Conservation (phyloP, 2,888 invertebrate genomes). For the Ptilodon capucinus region DNA sequence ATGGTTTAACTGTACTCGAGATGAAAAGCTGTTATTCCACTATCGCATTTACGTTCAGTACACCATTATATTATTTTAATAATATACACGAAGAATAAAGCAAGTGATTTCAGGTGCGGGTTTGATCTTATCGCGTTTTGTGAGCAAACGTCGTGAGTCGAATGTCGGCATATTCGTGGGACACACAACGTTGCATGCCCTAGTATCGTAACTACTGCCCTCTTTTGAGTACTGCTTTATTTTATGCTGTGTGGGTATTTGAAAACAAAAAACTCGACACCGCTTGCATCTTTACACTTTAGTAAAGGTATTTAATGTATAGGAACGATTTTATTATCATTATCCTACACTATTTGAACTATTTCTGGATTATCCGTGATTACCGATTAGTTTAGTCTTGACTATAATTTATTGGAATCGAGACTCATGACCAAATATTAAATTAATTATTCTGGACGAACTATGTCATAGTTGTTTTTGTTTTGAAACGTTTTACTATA, state of each 20-base stretch:
- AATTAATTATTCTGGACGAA: no score
- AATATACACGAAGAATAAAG: slow-evolving; percentile 2
- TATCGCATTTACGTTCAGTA: not conserved
- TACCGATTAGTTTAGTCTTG: no score
- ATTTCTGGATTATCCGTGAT: no score
- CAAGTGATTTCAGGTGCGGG: not conserved
- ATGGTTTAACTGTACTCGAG: not conserved
- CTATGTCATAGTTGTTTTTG: not conserved
- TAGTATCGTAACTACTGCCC: slow-evolving; percentile 26
- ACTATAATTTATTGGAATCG: no score
- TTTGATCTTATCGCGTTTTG: slow-evolving; percentile 17
- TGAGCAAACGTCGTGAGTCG: slow-evolving; percentile 34
- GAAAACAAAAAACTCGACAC: no score
- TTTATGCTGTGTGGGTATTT: not conserved
- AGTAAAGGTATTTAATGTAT: no score
- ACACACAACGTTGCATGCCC: slow-evolving; percentile 40
- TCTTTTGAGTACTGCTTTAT: slow-evolving; percentile 28
- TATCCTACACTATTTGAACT: no score
- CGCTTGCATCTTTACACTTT: no score
- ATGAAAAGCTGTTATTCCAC: not conserved
- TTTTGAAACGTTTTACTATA: slow-evolving; percentile 5
- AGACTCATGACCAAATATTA: no score
- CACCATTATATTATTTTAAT: not conserved
- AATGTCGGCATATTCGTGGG: slow-evolving; percentile 39
- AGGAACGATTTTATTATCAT: no score